Evolutionary conservation across 2,113 vertebrate genomes (phyloP), one percentile per base, ranked within the genome.

Genomic region (Vombatus ursinus): DNA sequence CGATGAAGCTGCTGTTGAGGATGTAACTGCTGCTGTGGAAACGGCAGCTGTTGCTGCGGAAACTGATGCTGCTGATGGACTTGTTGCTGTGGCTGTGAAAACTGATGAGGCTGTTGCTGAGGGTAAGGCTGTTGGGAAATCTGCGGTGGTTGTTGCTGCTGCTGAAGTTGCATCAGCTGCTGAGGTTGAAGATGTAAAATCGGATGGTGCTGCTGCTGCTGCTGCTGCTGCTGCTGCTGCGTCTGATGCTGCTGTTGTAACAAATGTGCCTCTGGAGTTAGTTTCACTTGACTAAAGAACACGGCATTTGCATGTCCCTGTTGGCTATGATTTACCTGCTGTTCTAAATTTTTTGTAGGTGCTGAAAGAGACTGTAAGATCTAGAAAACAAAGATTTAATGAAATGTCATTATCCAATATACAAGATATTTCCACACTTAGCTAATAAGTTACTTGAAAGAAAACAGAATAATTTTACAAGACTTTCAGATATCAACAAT

Each of bases 351-450:
- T 99, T 99, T 99, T 26, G 99, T 99, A 97, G 99, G 98, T 90
- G 99, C 98, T n/a, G 99, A 99, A 95, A 99, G 98, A 95, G 99
- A 99, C 97, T 99, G 99, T 54, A 99, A 98, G 96, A 99, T 99
- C 99, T 99, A 98, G 50, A 97, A 98, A 95, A 96, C 96, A 98
- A 97, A 97, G 96, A 96, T 89, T 90, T 96, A 96, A 95, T 93
- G 44, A 96, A 51, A 89, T 98, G 97, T 95, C 94, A 94, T 37
- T 44, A 93, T 94, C 94, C 47, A 19, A 24, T 0, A 57, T 96
- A 95, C 49, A 37, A 96, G 97, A 12, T 50, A 28, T 8, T 52
- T 24, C 91, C 8, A 52, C 37, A 48, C 26, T 2, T 50, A 2
- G 4, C 2, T 50, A 12, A 37, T 6, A 14, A 84, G 0, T 47